phyloP scores from a whole-genome alignment of 1,140 invertebrate genomes.

The Teleopsis dalmanni region DNA sequence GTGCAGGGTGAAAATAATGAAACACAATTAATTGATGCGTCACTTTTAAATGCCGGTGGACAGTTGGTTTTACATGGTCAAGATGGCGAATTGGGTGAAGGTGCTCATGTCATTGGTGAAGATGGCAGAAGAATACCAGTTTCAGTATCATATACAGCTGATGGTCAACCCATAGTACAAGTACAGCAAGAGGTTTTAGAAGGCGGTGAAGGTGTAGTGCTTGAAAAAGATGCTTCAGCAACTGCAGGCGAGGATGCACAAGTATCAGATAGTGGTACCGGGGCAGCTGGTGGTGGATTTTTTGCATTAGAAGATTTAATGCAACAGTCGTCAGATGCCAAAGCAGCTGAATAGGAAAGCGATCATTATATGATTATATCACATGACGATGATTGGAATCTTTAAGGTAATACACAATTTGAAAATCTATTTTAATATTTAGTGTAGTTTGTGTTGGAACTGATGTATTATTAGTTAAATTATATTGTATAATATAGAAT shows the following conservation, averaged over 20 bases:
- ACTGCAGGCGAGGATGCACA: conserved; percentile 19
- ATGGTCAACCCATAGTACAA: conserved; percentile 39
- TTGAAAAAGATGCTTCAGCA: conserved; percentile 20
- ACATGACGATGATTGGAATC: conserved; percentile 29
- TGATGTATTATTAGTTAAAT: too few species aligned
- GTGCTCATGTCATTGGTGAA: conserved; percentile 40
- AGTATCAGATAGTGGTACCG: conserved; percentile 15
- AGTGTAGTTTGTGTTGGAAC: too few species aligned
- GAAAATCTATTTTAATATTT: too few species aligned
- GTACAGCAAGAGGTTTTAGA: conserved; percentile 38
- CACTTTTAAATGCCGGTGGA: conserved; percentile 38
- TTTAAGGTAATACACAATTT: conserved; percentile 2
- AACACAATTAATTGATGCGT: conserved; percentile 42
- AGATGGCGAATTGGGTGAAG: conserved; percentile 34
- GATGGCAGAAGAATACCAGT: conserved; percentile 42
- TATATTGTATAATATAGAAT: too few species aligned
- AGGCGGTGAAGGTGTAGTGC: conserved; percentile 14
- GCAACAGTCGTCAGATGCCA: conserved; percentile 10
- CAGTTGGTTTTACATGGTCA: conserved; percentile 40
- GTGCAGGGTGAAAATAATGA: conserved; percentile 42
- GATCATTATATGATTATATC: conserved; percentile 28
- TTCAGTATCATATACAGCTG: conserved; percentile 39
- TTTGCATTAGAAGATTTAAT: conserved; percentile 38
- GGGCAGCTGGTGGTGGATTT: conserved; percentile 20
- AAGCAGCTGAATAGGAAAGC: conserved; percentile 28